A percentile compares a stretch with the other conserved stretches of the same genome.
These are phyloP conservation scores for Myotis brandtii DNA, from an alignment of 2,113 vertebrate species.

Conservation along the genomic window DNA sequence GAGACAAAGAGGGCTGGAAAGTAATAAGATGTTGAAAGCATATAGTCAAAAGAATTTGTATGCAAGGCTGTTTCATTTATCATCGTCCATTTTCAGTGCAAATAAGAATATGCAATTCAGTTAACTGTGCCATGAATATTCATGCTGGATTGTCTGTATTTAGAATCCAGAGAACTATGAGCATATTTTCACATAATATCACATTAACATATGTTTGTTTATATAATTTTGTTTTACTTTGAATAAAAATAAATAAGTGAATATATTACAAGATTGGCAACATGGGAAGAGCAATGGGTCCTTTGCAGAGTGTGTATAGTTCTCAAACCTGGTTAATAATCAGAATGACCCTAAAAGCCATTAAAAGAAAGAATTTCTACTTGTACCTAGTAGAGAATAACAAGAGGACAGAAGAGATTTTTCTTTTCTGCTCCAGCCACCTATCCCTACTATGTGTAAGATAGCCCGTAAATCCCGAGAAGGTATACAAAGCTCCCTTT, in stretches of 20 bases:
- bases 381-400: not conserved
- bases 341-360: not conserved
- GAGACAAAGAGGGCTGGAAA: slow-evolving; percentile 1
- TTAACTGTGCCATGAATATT: slow-evolving; percentile 76
- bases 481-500: not conserved
- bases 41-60: slow-evolving; percentile 64
- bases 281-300: not conserved
- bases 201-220: slow-evolving; percentile 75
- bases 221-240: slow-evolving; percentile 70
- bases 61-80: slow-evolving; percentile 68
- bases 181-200: slow-evolving; percentile 70
- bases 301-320: not conserved
- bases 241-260: slow-evolving; percentile 71
- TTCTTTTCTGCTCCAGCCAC: not conserved
- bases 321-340: not conserved
- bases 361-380: not conserved
- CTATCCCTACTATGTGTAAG: not conserved
- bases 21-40: slow-evolving; percentile 39
- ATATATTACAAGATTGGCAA: slow-evolving; percentile 45
- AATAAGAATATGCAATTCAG: slow-evolving; percentile 62
- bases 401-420: not conserved
- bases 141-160: slow-evolving; percentile 62
- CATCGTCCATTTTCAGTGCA: slow-evolving; percentile 69
- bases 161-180: slow-evolving; percentile 66
- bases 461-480: not conserved